phyloP scores from a whole-genome alignment of 1,140 invertebrate genomes.

The Berghia stephanieae region DNA sequence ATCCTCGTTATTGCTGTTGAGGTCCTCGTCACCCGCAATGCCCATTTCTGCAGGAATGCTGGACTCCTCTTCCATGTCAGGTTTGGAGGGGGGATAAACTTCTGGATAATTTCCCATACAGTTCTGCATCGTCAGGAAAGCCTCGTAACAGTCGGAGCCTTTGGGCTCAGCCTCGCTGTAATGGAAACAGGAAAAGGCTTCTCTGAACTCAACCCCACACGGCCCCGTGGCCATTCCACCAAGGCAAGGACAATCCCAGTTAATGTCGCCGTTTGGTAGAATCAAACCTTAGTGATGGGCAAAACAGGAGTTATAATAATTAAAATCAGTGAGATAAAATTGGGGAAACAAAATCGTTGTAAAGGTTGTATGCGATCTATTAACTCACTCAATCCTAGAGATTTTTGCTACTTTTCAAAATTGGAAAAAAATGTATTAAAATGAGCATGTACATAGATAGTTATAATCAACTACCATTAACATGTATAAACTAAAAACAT shows the following conservation, averaged over 20 bases:
- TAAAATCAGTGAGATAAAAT: no score
- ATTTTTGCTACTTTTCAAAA: no score
- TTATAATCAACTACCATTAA: no score
- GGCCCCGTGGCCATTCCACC: constrained; percentile 95
- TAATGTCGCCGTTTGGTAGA: constrained; percentile 88
- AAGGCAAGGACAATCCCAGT: constrained; percentile 96
- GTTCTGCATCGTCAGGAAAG: constrained; percentile 90
- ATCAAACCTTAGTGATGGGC: constrained; percentile 77
- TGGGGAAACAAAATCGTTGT: no score
- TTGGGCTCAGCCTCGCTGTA: constrained; percentile 79
- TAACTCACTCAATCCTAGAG: no score
- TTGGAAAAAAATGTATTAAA: no score
- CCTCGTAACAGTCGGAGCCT: constrained; percentile 88
- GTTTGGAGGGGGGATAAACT: constrained; percentile 76
- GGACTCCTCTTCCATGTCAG: neutral
- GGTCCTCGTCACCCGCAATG: no score
- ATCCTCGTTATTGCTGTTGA: no score
- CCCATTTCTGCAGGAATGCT: neutral
- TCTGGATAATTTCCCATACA: constrained; percentile 91
- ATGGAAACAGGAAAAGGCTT: constrained; percentile 95
- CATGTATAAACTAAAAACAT: no score
- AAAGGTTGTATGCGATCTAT: no score
- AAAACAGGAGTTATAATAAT: no score
- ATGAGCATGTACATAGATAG: no score
- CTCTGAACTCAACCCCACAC: constrained; percentile 90